A percentile compares a stretch with the other conserved stretches of the same genome.
Conservation (phyloP, 2,113 vertebrate species). For the Oreochromis aureus region DNA sequence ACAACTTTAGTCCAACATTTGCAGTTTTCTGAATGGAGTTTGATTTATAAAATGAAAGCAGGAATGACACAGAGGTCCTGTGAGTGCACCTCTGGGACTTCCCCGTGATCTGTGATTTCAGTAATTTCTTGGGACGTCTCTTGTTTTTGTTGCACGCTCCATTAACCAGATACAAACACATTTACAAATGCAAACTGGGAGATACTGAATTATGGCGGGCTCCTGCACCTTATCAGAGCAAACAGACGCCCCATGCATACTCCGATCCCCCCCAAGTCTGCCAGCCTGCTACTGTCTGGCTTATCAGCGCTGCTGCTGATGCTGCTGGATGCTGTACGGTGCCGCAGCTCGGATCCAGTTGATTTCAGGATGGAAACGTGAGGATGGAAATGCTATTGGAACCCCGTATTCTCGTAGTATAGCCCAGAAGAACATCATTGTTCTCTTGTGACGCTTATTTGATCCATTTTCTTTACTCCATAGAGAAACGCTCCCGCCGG, state of each 20-base stretch:
- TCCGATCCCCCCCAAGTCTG: neutral
- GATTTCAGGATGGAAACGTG: constrained; percentile 20
- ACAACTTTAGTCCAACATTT: neutral
- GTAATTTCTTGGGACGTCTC: neutral
- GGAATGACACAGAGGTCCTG: neutral
- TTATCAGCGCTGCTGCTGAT: constrained; percentile 24
- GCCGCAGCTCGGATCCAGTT: constrained; percentile 39
- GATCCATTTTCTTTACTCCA: neutral
- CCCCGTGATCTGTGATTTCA: neutral
- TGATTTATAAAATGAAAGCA: neutral
- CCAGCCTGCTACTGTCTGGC: constrained; percentile 19
- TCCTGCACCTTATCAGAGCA: neutral
- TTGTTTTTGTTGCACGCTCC: neutral
- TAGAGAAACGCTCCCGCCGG: neutral
- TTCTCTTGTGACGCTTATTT: neutral
- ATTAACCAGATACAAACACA: neutral
- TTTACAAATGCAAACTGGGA: neutral
- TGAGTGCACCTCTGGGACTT: neutral
- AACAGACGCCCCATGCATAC: constrained; percentile 20
- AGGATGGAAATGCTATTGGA: neutral
- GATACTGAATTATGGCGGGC: neutral
- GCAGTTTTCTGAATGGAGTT: neutral
- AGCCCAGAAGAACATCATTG: neutral
- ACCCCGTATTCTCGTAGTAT: neutral
- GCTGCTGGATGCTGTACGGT: constrained; percentile 31